These are phyloP conservation scores for Aelia acuminata DNA, from an alignment of 2,888 invertebrate genomes.

Conservation along the genomic window DNA sequence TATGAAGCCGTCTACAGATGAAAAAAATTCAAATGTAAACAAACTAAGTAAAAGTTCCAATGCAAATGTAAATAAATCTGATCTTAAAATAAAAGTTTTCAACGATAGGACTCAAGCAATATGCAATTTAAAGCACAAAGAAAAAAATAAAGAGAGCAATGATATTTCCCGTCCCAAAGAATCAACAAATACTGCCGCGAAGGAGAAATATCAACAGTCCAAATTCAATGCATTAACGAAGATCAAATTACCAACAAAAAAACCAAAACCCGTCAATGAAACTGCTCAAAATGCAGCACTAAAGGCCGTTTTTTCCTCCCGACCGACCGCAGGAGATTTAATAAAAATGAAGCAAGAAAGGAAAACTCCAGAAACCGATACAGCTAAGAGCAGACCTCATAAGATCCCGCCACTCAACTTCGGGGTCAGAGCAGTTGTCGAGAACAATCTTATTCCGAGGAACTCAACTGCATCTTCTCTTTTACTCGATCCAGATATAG, in stretches of 20 bases:
- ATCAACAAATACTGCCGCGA: not conserved
- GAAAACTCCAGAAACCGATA: not conserved
- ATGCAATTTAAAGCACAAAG: not conserved
- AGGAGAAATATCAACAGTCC: not conserved
- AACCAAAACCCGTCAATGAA: not conserved
- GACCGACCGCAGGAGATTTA: not conserved
- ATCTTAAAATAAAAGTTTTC: not conserved
- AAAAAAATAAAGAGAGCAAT: not conserved
- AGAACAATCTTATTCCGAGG: conserved; percentile 2
- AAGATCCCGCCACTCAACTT: not conserved
- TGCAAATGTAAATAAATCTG: not conserved
- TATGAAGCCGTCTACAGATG: not conserved
- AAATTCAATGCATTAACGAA: not conserved
- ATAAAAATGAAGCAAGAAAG: conserved; percentile 16
- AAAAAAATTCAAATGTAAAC: not conserved
- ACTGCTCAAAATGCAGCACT: not conserved
- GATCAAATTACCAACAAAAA: not conserved
- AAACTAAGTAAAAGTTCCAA: not conserved
- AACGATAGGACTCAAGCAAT: not conserved
- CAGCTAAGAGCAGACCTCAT: not conserved
- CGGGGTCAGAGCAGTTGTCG: not conserved
- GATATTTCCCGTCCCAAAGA: not conserved
- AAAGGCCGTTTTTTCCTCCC: not conserved
- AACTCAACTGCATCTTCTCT: not conserved
- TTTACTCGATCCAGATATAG: not conserved